These are phyloP conservation scores for Elachura formosa DNA, from an alignment of 2,113 vertebrate species.

Conservation along the genomic window DNA sequence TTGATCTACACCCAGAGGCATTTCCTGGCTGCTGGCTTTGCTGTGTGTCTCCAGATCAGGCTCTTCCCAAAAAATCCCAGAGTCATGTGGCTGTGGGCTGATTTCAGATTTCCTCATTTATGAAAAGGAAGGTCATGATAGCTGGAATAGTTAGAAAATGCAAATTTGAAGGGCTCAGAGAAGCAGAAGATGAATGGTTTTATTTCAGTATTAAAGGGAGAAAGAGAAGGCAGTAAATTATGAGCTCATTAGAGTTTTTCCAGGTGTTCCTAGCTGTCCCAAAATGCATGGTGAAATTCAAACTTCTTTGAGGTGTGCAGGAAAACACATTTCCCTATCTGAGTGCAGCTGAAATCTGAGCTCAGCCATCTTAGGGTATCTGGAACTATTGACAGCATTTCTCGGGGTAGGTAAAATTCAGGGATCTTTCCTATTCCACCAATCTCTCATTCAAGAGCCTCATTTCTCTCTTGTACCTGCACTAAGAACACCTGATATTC, in stretches of 20 bases:
- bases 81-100: fast-evolving
- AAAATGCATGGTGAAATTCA: background rate
- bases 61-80: background rate
- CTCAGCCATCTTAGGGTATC: background rate
- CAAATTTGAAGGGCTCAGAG: background rate
- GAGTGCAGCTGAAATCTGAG: background rate
- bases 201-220: background rate
- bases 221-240: background rate
- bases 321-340: background rate
- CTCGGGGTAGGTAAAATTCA: background rate
- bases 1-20: background rate
- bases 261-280: background rate
- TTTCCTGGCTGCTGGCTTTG: background rate
- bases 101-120: background rate
- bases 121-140: background rate
- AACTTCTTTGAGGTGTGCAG: background rate
- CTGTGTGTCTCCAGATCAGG: background rate
- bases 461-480: background rate
- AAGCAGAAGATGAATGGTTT: background rate
- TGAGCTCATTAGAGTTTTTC: background rate
- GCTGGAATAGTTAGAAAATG: background rate
- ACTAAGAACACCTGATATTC: background rate
- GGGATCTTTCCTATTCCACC: background rate
- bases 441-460: background rate
- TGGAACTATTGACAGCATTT: background rate